A percentile compares a stretch with the other conserved stretches of the same genome.
Conservation (phyloP, 2,888 invertebrate genomes). For the Chrysomela aeneicollis region DNA sequence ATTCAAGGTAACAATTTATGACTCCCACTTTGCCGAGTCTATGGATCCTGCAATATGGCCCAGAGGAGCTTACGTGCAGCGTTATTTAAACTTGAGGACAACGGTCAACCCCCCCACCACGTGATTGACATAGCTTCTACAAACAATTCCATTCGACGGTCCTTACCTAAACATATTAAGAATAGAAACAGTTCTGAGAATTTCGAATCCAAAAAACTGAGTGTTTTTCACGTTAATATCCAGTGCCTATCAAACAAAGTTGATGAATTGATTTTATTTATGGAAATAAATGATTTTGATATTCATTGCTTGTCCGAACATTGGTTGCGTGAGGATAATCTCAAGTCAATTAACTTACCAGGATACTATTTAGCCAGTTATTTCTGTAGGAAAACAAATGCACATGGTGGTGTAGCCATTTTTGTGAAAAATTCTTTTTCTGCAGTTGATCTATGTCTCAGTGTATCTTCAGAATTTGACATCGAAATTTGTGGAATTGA, state of each 20-base stretch:
- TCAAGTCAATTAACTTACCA: slow-evolving; percentile 1
- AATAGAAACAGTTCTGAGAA: neutral
- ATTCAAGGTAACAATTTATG: slow-evolving; percentile 12
- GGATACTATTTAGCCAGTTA: slow-evolving; percentile 2
- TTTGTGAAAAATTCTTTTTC: neutral
- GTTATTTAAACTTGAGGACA: slow-evolving; percentile 7
- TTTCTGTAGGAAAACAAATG: neutral
- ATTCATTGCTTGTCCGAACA: slow-evolving; percentile 2
- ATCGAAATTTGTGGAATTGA: neutral
- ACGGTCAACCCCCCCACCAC: neutral
- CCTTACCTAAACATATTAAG: slow-evolving; percentile 1
- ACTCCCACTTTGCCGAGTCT: slow-evolving; percentile 2
- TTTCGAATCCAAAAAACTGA: neutral
- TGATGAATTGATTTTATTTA: neutral
- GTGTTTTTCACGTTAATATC: neutral
- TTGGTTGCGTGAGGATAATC: slow-evolving; percentile 4
- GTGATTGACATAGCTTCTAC: neutral
- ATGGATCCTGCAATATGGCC: slow-evolving; percentile 15
- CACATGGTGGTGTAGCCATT: neutral
- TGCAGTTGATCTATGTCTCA: neutral
- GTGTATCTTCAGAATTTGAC: slow-evolving; percentile 4
- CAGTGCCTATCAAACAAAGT: neutral
- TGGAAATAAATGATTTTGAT: neutral
- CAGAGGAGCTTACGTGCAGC: slow-evolving; percentile 13
- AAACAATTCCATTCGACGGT: neutral